These are phyloP conservation scores for Eulithis testata DNA, from an alignment of 2,888 invertebrate species.

Conservation along the genomic window DNA sequence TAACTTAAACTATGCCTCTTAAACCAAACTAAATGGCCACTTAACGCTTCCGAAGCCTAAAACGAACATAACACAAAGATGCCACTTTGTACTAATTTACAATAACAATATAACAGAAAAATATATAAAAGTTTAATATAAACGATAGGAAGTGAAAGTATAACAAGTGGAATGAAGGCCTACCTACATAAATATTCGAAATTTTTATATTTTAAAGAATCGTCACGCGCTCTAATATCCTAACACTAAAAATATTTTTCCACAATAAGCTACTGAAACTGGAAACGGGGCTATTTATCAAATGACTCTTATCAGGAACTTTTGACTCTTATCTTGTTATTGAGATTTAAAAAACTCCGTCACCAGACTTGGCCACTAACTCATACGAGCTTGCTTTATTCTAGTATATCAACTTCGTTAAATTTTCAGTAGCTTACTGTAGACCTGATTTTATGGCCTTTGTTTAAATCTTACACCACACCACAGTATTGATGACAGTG, in stretches of 20 bases:
- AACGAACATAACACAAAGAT: constrained; percentile 61
- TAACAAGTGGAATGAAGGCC: constrained; percentile 75
- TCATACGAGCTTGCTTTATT: too few species aligned
- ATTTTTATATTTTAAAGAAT: constrained; percentile 29
- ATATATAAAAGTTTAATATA: constrained; percentile 46
- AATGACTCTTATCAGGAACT: too few species aligned
- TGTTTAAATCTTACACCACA: too few species aligned
- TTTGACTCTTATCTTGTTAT: too few species aligned
- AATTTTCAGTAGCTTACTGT: too few species aligned
- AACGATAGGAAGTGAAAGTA: constrained; percentile 66
- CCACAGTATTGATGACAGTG: not conserved
- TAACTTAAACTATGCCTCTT: constrained; percentile 69
- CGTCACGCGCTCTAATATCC: constrained; percentile 25
- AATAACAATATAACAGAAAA: constrained; percentile 58
- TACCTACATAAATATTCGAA: constrained; percentile 29
- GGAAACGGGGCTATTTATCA: not conserved
- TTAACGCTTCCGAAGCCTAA: constrained; percentile 68
- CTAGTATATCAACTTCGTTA: too few species aligned
- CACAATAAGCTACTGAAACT: not conserved
- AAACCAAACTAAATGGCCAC: constrained; percentile 80
- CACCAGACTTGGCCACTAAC: too few species aligned
- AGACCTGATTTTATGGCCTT: too few species aligned
- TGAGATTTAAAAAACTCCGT: too few species aligned
- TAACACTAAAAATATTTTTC: not conserved
- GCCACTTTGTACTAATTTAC: constrained; percentile 78